phyloP scores from a whole-genome alignment of 2,888 invertebrate species.

The Azorinus chamasolen region DNA sequence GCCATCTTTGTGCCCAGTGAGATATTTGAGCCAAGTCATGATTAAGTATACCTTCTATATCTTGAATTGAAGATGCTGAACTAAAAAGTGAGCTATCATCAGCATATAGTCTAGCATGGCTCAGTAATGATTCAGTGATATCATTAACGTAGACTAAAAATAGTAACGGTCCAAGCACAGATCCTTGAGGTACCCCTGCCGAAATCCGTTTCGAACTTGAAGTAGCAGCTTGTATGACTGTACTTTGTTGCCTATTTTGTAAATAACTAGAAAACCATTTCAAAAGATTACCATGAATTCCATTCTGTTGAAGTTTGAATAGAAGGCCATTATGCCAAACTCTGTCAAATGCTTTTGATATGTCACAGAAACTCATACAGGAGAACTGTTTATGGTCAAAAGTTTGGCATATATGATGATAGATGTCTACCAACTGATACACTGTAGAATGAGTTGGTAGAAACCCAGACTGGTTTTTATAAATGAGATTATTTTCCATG shows the following conservation, averaged over 20 bases:
- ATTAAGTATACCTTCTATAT: constrained; percentile 25
- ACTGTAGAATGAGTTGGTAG: constrained; percentile 8
- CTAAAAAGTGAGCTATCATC: constrained; percentile 25
- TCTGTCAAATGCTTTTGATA: constrained; percentile 27
- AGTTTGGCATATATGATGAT: constrained; percentile 9
- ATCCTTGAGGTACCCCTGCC: constrained; percentile 26
- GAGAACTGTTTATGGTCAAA: constrained; percentile 14
- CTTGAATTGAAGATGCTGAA: neutral
- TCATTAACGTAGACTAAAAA: constrained; percentile 41
- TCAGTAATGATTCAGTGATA: constrained; percentile 12
- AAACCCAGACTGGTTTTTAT: constrained; percentile 25
- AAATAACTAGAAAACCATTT: constrained; percentile 13
- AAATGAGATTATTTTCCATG: constrained; percentile 1
- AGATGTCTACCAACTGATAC: constrained; percentile 22
- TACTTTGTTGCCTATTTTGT: neutral
- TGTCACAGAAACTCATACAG: constrained; percentile 12
- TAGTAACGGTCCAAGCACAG: constrained; percentile 25
- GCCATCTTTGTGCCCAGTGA: constrained; percentile 8
- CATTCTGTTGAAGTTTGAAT: constrained; percentile 19
- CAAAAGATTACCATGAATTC: constrained; percentile 12
- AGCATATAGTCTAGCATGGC: constrained; percentile 22
- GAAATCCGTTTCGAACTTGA: neutral
- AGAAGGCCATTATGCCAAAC: constrained; percentile 27
- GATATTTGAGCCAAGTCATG: constrained; percentile 4
- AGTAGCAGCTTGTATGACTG: neutral